A percentile compares a stretch with the other conserved stretches of the same genome.
Evolutionary conservation across 2,113 vertebrate species (phyloP).

Genomic region (Phalacrocorax carbo): DNA sequence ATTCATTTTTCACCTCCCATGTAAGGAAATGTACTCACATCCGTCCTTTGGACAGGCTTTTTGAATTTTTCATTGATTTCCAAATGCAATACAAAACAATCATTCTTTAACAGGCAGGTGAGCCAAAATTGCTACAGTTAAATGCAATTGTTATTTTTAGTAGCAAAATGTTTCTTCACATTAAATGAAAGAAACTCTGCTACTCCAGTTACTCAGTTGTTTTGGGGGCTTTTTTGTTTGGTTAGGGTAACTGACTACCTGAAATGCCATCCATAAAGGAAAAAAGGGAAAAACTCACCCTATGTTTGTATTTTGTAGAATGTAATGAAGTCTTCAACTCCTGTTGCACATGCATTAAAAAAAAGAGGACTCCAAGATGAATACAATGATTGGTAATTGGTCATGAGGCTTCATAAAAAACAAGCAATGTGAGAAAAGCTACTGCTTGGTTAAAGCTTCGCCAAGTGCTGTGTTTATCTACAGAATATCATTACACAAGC

Average conservation of each 20-base stretch:
- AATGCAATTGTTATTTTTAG: neutral
- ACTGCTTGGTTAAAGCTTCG: neutral
- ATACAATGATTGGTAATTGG: neutral
- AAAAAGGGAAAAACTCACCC: neutral
- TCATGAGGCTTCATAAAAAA: neutral
- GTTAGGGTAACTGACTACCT: neutral
- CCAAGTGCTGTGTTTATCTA: constrained; percentile 36
- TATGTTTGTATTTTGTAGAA: neutral
- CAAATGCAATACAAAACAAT: neutral
- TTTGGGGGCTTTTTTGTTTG: neutral
- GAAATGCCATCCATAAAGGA: neutral
- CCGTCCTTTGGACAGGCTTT: neutral
- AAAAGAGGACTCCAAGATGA: neutral
- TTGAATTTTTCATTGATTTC: neutral
- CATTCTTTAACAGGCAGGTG: neutral
- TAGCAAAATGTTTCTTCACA: neutral
- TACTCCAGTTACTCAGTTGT: neutral
- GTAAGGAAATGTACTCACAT: neutral
- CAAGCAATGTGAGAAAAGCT: neutral
- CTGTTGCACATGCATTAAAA: neutral
- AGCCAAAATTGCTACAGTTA: neutral
- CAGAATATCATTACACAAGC: neutral
- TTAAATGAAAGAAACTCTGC: neutral
- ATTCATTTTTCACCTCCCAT: neutral
- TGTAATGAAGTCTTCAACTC: neutral